Conservation (phyloP, 1,140 invertebrate genomes). For the Pseudomyrmex concolor region DNA sequence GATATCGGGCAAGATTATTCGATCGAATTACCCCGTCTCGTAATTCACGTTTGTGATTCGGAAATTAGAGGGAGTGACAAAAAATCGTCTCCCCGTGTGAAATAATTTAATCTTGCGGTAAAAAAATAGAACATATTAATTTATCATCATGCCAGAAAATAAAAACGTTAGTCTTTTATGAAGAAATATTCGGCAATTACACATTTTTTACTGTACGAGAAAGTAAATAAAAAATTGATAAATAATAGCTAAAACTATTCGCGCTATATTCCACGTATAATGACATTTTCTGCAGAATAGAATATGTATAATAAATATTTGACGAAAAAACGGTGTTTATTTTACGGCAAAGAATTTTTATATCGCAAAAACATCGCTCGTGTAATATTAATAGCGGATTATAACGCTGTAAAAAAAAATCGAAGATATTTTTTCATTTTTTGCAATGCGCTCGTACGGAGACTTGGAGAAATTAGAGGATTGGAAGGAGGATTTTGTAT, state of each 20-base stretch:
- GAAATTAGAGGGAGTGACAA: neutral
- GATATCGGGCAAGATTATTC: slow-evolving; percentile 67
- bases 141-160: neutral
- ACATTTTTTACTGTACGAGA: too few relatives aligned
- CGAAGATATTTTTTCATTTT: neutral
- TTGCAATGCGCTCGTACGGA: neutral
- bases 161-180: neutral
- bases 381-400: neutral
- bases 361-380: neutral
- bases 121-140: neutral
- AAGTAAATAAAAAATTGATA: neutral
- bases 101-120: neutral
- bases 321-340: too few relatives aligned
- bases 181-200: too few relatives aligned
- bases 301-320: neutral
- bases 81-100: neutral
- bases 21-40: slow-evolving; percentile 52
- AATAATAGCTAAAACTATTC: neutral
- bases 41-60: neutral
- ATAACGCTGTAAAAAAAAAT: neutral
- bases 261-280: too few relatives aligned
- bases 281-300: neutral
- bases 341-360: too few relatives aligned
- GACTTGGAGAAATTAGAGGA: slow-evolving; percentile 51
- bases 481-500: slow-evolving; percentile 24